Evolutionary conservation across 2,113 vertebrate genomes (phyloP).

Genomic region (Charina bottae): DNA sequence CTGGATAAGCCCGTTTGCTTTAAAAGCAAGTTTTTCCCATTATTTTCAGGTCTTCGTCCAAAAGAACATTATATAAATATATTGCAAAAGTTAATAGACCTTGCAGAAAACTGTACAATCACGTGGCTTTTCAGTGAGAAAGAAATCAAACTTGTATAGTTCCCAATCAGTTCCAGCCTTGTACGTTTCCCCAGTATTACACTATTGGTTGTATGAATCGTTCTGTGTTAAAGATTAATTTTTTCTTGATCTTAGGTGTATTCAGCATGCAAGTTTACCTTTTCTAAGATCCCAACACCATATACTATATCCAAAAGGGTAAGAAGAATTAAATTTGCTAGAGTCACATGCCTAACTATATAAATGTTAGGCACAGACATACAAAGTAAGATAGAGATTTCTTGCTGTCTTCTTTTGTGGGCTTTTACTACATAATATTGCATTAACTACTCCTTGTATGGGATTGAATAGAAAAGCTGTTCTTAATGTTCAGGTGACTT

Average conservation of each 20-base stretch:
- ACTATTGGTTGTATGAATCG: neutral
- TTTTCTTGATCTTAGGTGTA: constrained; percentile 82
- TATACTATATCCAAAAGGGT: constrained; percentile 93
- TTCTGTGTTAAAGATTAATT: neutral
- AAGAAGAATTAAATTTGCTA: constrained; percentile 42
- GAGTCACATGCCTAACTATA: neutral
- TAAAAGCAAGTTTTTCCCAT: neutral
- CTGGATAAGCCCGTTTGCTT: neutral
- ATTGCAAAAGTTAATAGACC: neutral
- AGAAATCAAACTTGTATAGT: neutral
- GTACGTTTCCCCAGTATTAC: neutral
- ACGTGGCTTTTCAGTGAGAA: neutral
- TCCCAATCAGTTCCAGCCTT: neutral
- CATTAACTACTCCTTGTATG: neutral
- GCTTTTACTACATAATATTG: neutral
- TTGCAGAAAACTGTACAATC: neutral
- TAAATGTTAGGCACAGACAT: neutral
- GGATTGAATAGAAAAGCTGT: neutral
- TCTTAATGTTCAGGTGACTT: neutral
- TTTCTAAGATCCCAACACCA: constrained; percentile 94
- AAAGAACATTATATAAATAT: neutral
- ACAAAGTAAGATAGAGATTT: neutral
- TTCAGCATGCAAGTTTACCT: constrained; percentile 92
- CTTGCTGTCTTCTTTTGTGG: neutral
- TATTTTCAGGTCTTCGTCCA: neutral